Evolutionary conservation across 2,797 vertebrate species (phyloP), one percentile per base, ranked within the genome.

Genomic region (Carapus acus): DNA sequence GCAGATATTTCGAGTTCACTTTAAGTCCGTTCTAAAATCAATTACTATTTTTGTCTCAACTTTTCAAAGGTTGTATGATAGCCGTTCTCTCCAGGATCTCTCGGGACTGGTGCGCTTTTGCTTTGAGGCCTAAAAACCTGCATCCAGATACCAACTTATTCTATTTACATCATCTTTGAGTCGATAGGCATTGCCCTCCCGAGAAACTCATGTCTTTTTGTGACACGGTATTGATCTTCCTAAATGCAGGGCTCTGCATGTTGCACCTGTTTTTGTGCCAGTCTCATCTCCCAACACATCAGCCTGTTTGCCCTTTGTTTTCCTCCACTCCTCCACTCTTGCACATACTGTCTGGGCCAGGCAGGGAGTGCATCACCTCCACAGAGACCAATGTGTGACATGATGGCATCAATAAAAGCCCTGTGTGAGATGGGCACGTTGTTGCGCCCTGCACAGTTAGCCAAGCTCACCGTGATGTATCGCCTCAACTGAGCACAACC

Each of bases 321-420:
- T 52, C 40, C 55, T 69, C 48, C 41, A 21, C 16, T 45, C 46
- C 39, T 31, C 41, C 37, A 43, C 51, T 58, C 46, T 56, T 62
- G 66, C 57, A 71, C 48, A 52, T 46, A 58, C 69, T 57, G 62
- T 34, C 46, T 19, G 36, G 57, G 60, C 70, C 49, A 64, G 71
- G 56, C 50, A 70, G 50, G 43, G 73, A 65, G 64, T 49, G 21
- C 61, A 72, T 63, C 78, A 60, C 71, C 83, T 80, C 81, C 34
- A n/a, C 82, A 76, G 86, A 79, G 76, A 71, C 78, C 62, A 33
- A 83, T 56, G 86, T 88, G 87, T 85, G 79, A 76, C 71, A 65
- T 88, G 90, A 90, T 86, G 80, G 59, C 76, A 83, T 87, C 86
- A 76, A 89, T 88, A 85, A 87, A 83, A 86, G 49, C 61, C 75